Evolutionary conservation across 1,140 invertebrate genomes (phyloP).

Genomic region (Ganaspis sp.): DNA sequence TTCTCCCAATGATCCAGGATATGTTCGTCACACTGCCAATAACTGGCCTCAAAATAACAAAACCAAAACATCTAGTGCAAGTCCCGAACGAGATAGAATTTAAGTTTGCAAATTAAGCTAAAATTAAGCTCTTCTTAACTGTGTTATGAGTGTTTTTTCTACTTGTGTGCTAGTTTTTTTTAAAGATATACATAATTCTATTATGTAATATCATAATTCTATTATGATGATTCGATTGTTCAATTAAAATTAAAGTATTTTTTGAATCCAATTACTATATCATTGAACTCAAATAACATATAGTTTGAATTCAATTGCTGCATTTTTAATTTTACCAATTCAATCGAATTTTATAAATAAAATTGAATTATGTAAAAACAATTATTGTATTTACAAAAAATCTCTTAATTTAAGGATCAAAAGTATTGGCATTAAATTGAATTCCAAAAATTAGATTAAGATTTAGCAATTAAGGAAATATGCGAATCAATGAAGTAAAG

Average conservation of each 20-base stretch:
- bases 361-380: background rate
- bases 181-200: background rate
- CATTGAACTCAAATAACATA: background rate
- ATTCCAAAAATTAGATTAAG: slow-evolving; percentile 23
- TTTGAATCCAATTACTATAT: background rate
- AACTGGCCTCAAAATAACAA: slow-evolving; percentile 79
- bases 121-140: slow-evolving; percentile 22
- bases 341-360: background rate
- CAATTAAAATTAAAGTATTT: background rate
- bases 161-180: background rate
- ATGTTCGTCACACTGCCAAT: slow-evolving; percentile 82
- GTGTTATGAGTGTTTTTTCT: background rate
- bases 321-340: too few species aligned
- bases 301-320: too few species aligned
- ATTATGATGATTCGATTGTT: too few species aligned
- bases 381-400: background rate
- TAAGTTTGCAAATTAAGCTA: slow-evolving; percentile 34
- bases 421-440: background rate
- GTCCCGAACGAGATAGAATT: slow-evolving; percentile 74
- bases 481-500: background rate
- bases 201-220: too few species aligned
- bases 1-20: slow-evolving; percentile 82
- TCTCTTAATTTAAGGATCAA: background rate
- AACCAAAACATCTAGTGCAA: slow-evolving; percentile 79
- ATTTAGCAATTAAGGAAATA: background rate